phyloP scores from a whole-genome alignment of 2,888 invertebrate species.

The Heliconius charithonia region DNA sequence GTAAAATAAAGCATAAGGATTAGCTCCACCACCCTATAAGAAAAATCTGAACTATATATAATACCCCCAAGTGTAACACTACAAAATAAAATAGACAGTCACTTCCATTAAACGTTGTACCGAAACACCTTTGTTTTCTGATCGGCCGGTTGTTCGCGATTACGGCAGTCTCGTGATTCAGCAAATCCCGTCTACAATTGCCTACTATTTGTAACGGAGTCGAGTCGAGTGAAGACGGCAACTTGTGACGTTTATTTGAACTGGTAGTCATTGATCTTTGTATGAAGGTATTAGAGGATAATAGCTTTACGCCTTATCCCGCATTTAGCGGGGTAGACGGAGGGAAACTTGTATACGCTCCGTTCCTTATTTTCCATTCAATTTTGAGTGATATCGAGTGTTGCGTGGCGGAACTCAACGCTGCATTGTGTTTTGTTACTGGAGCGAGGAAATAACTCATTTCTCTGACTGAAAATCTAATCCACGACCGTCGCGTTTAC shows the following conservation, averaged over 20 bases:
- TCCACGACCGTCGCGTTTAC: too few relatives aligned
- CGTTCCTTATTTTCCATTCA: neutral
- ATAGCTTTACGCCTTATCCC: neutral
- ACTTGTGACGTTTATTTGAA: slow-evolving; percentile 38
- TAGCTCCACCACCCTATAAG: too few relatives aligned
- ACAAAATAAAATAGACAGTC: slow-evolving; percentile 17
- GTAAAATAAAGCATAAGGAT: too few relatives aligned
- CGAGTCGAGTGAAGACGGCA: slow-evolving; percentile 17
- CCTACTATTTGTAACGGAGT: slow-evolving; percentile 41
- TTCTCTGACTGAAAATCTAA: too few relatives aligned
- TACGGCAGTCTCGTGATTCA: slow-evolving; percentile 54
- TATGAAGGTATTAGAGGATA: neutral
- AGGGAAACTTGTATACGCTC: neutral
- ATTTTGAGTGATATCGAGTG: neutral
- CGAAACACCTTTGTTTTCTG: slow-evolving; percentile 61
- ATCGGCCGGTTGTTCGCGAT: slow-evolving; percentile 69
- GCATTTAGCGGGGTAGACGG: neutral
- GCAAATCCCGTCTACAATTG: slow-evolving; percentile 40
- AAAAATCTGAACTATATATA: neutral
- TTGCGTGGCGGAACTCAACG: neutral
- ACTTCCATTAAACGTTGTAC: slow-evolving; percentile 39
- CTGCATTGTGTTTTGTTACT: neutral
- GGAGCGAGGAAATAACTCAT: neutral
- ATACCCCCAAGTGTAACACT: neutral
- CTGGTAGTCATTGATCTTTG: slow-evolving; percentile 28